A percentile compares a stretch with the other conserved stretches of the same genome.
These are phyloP conservation scores for Heterodera filipjevi DNA, from an alignment of 2,888 invertebrate genomes.

Conservation along the genomic window DNA sequence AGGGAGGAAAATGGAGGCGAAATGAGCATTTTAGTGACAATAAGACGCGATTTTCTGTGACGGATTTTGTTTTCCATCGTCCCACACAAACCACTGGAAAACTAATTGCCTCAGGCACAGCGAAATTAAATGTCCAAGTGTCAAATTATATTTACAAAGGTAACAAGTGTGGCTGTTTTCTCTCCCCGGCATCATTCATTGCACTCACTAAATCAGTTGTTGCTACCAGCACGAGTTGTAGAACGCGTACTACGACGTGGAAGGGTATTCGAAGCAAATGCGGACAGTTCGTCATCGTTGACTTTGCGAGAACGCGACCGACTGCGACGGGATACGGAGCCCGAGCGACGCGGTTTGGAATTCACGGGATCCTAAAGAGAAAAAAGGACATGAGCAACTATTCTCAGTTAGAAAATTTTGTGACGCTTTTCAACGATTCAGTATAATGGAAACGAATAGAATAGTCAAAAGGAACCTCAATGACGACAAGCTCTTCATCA, in stretches of 20 bases:
- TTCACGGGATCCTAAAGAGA: slow-evolving; percentile 13
- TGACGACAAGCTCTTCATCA: slow-evolving; percentile 28
- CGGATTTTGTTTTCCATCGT: too few species aligned
- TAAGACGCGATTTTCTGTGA: too few species aligned
- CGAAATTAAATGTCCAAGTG: too few species aligned
- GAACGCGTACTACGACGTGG: slow-evolving; percentile 26
- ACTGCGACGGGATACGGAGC: background rate
- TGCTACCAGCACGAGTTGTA: background rate
- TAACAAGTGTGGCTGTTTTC: background rate
- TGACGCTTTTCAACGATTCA: too few species aligned
- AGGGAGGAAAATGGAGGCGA: background rate
- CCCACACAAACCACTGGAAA: too few species aligned
- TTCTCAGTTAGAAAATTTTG: too few species aligned
- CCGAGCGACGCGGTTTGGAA: slow-evolving; percentile 10
- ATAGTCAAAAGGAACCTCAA: background rate
- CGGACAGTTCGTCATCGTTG: background rate
- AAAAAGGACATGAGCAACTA: too few species aligned
- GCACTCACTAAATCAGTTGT: background rate
- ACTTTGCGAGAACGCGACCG: slow-evolving; percentile 30
- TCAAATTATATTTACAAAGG: background rate
- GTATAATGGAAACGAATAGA: background rate
- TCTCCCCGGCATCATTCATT: background rate
- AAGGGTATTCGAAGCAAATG: slow-evolving; percentile 20
- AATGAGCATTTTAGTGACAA: background rate
- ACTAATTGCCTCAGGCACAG: too few species aligned